These are phyloP conservation scores for Balaeniceps rex DNA, from an alignment of 2,113 vertebrate genomes.

Conservation along the genomic window DNA sequence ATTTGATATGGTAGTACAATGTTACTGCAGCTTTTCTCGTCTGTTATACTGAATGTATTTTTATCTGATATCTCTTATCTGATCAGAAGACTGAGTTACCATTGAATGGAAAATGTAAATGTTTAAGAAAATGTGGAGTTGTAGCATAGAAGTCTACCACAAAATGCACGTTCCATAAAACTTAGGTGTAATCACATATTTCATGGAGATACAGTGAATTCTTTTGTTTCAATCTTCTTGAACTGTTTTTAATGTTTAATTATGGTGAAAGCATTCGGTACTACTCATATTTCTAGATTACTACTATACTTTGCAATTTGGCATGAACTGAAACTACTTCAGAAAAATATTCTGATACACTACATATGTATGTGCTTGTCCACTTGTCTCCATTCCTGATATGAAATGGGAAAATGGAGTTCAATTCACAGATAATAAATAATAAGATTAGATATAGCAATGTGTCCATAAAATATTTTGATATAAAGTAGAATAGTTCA, in stretches of 20 bases:
- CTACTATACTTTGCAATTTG: not conserved
- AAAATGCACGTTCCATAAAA: not conserved
- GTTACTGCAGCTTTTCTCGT: not conserved
- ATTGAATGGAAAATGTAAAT: not conserved
- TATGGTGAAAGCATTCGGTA: not conserved
- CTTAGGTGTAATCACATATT: not conserved
- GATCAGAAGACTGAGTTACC: not conserved
- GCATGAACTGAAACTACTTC: not conserved
- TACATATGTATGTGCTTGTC: not conserved
- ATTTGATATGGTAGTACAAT: not conserved
- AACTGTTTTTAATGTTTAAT: not conserved
- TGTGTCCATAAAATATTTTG: not conserved
- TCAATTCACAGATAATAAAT: not conserved
- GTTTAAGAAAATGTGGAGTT: not conserved
- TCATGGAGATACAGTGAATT: not conserved
- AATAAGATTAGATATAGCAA: not conserved
- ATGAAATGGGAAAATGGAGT: not conserved
- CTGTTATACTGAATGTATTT: not conserved
- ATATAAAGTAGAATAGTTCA: not conserved
- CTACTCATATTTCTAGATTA: not conserved
- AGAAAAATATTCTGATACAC: not conserved
- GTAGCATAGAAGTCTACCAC: not conserved
- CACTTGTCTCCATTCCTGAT: not conserved
- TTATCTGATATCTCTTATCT: not conserved
- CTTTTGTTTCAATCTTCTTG: not conserved